phyloP scores from a whole-genome alignment of 2,113 vertebrate genomes.

The Cyphomyrus discorhynchus region DNA sequence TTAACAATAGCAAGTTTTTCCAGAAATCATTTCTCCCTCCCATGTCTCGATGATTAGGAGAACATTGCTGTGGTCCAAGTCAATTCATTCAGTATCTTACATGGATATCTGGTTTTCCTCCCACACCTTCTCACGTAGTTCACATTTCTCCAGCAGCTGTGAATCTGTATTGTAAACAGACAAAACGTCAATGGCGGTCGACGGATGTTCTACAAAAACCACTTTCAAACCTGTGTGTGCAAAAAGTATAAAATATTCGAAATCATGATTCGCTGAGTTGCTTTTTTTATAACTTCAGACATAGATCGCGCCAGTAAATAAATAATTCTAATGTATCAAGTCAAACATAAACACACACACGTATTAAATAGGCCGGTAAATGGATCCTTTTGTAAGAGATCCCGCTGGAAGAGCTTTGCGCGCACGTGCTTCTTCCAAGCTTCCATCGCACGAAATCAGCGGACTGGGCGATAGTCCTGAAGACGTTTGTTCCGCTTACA shows the following conservation, averaged over 20 bases:
- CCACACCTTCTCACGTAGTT: conserved; percentile 43
- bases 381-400: conserved; percentile 48
- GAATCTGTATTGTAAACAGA: conserved; percentile 41
- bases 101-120: conserved; percentile 38
- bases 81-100: conserved; percentile 29
- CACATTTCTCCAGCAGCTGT: conserved; percentile 50
- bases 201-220: neutral
- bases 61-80: neutral
- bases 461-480: neutral
- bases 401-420: conserved; percentile 45
- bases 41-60: neutral
- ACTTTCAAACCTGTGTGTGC: neutral
- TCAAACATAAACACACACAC: conserved; percentile 37
- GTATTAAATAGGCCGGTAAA: conserved; percentile 49
- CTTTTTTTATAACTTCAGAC: neutral
- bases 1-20: too few species aligned
- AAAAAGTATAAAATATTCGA: neutral
- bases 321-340: too few species aligned
- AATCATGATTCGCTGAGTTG: neutral
- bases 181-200: neutral
- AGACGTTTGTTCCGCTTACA: neutral
- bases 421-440: conserved; percentile 59
- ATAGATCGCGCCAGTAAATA: neutral
- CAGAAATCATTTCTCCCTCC: neutral
- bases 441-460: conserved; percentile 38